Evolutionary conservation across 2,888 invertebrate species (phyloP), one percentile per base, ranked within the genome.

Genomic region (Hipparchia sbordonii): DNA sequence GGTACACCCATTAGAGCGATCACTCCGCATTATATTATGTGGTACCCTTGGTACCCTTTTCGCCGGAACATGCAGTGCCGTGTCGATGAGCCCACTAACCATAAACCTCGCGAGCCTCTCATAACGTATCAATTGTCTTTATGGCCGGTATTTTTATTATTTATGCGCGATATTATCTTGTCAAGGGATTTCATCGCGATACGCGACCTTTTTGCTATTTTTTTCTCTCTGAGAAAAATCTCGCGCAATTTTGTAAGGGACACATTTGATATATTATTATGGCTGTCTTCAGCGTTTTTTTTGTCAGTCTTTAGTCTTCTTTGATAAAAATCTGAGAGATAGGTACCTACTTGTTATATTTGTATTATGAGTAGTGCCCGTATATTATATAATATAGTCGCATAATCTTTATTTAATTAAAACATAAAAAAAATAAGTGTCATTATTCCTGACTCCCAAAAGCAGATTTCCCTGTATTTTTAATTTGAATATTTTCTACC

Each of bases 101-200:
- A 90, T 91, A 90, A 91, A 91, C 89, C 85, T 83, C 83, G 65
- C 82, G 79, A 75, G 81, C 82, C 83, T 81, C 86, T 87, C 88
- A 86, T 88, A 90, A 90, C 91, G 86, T 90, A 89, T 91, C 91
- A 91, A 91, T 92, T 91, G 92, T 90, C 86, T 90, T 89, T 89
- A 89, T 85, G 83, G 85, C 81, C 75, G 80, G 80, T 85, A 88
- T 89, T 89, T 87, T 89, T 89, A 88, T 87, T 90, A 89, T 91
- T 91, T 89, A 90, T 89, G 77, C 72, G 73, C 79, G 75, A 82
- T 85, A 84, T 84, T 85, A 84, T 77, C 83, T 82, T 85, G 87
- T 85, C 84, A 82, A 84, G 79, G 66, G 66, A 74, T 71, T 63
- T 70, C 62, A 68, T 70, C 67, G 72, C 62, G 46, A 51, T 68